These are phyloP conservation scores for Gymnothorax reevesii DNA, from an alignment of 2,797 vertebrate species.

Conservation along the genomic window DNA sequence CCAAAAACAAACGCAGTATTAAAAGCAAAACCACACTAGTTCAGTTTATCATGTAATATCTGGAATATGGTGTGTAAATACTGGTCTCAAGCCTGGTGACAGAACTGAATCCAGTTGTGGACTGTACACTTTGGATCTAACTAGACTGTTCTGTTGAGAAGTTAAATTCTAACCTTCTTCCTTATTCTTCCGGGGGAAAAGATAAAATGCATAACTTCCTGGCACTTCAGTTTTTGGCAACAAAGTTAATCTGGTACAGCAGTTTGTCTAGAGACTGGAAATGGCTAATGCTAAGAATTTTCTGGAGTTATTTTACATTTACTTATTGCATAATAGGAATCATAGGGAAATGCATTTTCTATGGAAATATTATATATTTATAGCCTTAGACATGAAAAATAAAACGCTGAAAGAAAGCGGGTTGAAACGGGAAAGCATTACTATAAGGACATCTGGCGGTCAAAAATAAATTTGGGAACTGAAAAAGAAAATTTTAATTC, in stretches of 20 bases:
- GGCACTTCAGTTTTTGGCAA: too few species aligned
- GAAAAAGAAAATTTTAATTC: not conserved
- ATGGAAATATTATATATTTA: not conserved
- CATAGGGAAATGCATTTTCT: too few species aligned
- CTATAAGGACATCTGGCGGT: not conserved
- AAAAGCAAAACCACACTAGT: not conserved
- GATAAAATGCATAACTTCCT: too few species aligned
- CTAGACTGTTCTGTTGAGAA: too few species aligned
- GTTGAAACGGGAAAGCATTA: not conserved
- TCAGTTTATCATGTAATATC: not conserved
- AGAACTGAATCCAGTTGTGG: not conserved
- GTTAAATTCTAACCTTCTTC: too few species aligned
- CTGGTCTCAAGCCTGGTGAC: not conserved
- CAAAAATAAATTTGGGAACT: not conserved
- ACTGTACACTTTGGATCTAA: not conserved
- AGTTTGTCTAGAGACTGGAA: too few species aligned
- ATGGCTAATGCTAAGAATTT: too few species aligned
- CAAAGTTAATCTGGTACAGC: too few species aligned
- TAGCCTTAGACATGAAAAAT: not conserved
- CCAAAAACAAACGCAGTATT: not conserved
- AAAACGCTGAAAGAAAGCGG: not conserved
- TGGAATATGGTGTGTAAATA: not conserved
- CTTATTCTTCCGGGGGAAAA: too few species aligned
- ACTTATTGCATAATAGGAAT: too few species aligned
- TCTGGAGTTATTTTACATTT: too few species aligned